Conservation (phyloP, 2,113 vertebrate genomes). For the Lasiurus borealis region DNA sequence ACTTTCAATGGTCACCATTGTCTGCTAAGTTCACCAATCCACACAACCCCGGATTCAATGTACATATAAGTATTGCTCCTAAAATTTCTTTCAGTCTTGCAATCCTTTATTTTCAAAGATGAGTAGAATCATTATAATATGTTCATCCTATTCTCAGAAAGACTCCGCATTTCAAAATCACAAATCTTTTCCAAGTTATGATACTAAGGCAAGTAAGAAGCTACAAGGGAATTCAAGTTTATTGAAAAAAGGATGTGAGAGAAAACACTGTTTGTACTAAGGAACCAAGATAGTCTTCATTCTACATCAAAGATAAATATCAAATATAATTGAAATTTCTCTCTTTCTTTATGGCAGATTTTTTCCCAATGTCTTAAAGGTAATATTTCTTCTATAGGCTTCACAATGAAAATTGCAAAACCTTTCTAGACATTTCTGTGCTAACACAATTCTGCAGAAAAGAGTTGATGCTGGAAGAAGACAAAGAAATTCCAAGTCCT, state of each 20-base stretch:
- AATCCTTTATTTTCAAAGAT: background rate
- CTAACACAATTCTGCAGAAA: slow-evolving; percentile 34
- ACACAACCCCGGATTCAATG: background rate
- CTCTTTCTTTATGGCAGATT: background rate
- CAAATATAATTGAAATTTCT: background rate
- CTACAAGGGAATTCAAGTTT: background rate
- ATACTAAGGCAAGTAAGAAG: background rate
- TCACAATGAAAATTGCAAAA: slow-evolving; percentile 23
- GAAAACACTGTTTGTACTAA: background rate
- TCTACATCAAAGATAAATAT: background rate
- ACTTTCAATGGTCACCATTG: too few species aligned
- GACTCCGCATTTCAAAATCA: slow-evolving; percentile 16
- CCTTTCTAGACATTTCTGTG: background rate
- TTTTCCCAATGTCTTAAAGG: slow-evolving; percentile 10
- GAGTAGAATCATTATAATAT: background rate
- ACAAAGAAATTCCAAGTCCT: background rate
- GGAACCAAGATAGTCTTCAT: background rate
- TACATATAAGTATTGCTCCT: background rate
- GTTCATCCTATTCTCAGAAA: background rate
- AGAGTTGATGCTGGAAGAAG: background rate
- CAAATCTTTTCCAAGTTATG: background rate
- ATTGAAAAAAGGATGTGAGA: background rate
- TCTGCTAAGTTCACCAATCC: background rate
- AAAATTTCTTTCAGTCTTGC: background rate
- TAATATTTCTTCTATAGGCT: background rate